Conservation (phyloP, 1,140 invertebrate genomes). For the Microplitis mediator region DNA sequence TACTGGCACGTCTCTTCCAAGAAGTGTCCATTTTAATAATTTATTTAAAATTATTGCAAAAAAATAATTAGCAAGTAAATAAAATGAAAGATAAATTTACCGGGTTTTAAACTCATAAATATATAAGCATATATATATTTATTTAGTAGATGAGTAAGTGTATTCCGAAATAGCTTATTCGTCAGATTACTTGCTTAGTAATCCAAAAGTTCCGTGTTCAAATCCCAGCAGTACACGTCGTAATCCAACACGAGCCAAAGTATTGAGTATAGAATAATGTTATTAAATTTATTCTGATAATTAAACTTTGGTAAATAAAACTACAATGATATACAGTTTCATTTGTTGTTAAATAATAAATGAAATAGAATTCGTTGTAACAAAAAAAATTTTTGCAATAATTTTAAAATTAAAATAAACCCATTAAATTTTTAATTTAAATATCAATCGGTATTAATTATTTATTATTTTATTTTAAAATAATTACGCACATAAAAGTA, state of each 20-base stretch:
- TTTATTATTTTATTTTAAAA: too few species aligned
- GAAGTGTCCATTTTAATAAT: too few species aligned
- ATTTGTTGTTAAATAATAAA: background rate
- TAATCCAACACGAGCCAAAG: conserved; percentile 7
- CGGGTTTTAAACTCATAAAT: too few species aligned
- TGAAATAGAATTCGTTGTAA: background rate
- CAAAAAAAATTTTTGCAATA: conserved; percentile 8
- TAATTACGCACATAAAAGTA: conserved; percentile 14
- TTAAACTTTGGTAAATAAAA: conserved; percentile 26
- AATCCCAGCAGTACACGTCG: background rate
- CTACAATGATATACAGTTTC: background rate
- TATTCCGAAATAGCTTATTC: background rate
- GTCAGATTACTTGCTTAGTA: background rate
- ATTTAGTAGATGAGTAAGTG: background rate
- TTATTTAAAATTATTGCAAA: too few species aligned
- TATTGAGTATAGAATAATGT: conserved; percentile 25
- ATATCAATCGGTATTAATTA: background rate
- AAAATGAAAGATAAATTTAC: too few species aligned
- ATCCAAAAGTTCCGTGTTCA: background rate
- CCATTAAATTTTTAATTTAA: background rate
- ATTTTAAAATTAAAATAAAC: background rate
- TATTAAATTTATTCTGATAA: conserved; percentile 16
- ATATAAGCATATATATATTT: conserved; percentile 11
- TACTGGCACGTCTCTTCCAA: too few species aligned
- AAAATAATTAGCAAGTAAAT: too few species aligned